A percentile compares a stretch with the other conserved stretches of the same genome.
Conservation (phyloP, 2,797 vertebrate species). For the Coracias cyanogaster region DNA sequence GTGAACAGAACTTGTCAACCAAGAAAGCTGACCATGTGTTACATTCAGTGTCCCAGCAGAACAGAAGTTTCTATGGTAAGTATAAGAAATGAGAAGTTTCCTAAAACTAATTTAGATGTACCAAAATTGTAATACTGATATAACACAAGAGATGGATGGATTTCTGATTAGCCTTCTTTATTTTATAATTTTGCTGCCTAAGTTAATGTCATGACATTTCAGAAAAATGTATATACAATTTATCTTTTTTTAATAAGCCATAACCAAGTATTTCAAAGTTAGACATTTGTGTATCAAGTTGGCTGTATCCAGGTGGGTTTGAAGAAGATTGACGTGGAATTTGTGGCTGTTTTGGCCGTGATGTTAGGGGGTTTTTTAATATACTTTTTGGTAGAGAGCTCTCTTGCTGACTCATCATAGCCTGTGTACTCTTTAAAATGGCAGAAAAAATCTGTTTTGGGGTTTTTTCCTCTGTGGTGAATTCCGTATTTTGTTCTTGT, state of each 20-base stretch:
- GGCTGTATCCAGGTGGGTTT: neutral
- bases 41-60: constrained; percentile 62
- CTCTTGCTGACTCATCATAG: neutral
- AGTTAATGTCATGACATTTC: neutral
- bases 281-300: neutral
- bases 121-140: neutral
- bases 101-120: neutral
- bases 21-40: constrained; percentile 30
- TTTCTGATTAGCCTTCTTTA: neutral
- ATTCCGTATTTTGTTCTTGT: neutral
- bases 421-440: neutral
- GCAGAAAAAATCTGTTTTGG: neutral
- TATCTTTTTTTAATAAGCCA: neutral
- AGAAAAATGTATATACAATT: neutral
- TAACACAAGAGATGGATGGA: neutral
- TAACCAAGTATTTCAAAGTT: neutral
- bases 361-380: neutral
- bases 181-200: neutral
- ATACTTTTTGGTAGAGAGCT: neutral
- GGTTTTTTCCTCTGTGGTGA: neutral
- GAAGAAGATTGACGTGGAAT: neutral
- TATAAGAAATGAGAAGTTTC: neutral
- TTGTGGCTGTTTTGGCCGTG: neutral
- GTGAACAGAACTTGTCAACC: constrained; percentile 70
- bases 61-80: constrained; percentile 77